A percentile compares a stretch with the other conserved stretches of the same genome.
Evolutionary conservation across 2,888 invertebrate genomes (phyloP).

Genomic region (Lathronympha strigana): DNA sequence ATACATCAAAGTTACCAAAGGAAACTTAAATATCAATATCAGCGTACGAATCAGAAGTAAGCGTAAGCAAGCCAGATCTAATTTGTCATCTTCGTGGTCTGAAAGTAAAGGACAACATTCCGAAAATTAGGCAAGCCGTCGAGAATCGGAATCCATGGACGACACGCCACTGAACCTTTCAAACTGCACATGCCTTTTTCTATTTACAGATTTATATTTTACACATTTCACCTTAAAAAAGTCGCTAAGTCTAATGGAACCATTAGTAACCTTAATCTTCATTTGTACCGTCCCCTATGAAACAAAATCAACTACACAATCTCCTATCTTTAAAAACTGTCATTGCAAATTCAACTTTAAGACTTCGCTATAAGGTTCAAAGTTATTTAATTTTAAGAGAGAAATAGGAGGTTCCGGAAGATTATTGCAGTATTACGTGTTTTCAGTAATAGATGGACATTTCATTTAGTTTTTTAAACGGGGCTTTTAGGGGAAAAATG

Average conservation of each 20-base stretch:
- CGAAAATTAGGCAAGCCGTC: too few relatives aligned
- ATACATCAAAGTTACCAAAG: too few relatives aligned
- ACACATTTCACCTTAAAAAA: constrained; percentile 54
- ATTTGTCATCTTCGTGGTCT: too few relatives aligned
- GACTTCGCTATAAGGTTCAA: fast-evolving
- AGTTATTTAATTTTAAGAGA: neutral
- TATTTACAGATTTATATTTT: too few relatives aligned
- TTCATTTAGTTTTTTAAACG: constrained; percentile 71
- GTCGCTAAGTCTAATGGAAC: constrained; percentile 64
- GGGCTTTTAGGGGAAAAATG: constrained; percentile 73
- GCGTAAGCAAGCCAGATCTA: too few relatives aligned
- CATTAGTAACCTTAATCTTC: constrained; percentile 74
- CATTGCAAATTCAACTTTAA: neutral
- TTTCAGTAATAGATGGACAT: constrained; percentile 63
- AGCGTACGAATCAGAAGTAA: too few relatives aligned
- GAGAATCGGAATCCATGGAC: too few relatives aligned
- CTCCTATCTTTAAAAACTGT: neutral
- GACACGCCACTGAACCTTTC: too few relatives aligned
- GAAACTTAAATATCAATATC: too few relatives aligned
- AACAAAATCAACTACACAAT: neutral
- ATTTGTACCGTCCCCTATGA: constrained; percentile 59
- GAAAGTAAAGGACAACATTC: too few relatives aligned
- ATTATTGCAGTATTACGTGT: constrained; percentile 54
- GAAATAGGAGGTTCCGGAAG: neutral
- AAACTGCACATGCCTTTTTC: too few relatives aligned